Conservation (phyloP, 2,888 invertebrate genomes). For the Fragum sueziense region DNA sequence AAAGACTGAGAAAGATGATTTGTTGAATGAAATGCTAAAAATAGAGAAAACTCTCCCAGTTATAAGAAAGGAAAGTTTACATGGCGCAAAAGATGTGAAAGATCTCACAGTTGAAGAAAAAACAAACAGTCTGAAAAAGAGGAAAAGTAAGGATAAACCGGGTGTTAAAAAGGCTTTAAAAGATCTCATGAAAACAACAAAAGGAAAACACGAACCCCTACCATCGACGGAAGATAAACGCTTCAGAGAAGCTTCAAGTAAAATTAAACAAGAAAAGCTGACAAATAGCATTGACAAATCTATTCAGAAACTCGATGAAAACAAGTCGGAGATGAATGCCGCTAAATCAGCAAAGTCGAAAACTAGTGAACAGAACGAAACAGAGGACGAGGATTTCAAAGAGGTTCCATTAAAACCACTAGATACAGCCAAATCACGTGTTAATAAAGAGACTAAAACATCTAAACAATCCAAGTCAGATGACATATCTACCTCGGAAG, state of each 20-base stretch:
- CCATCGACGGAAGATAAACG: conserved; percentile 27
- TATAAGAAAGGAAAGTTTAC: not conserved
- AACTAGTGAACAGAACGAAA: not conserved
- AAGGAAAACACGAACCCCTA: not conserved
- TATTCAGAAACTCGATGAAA: not conserved
- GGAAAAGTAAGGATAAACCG: conserved; percentile 31
- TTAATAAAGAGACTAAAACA: not conserved
- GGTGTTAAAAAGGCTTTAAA: conserved; percentile 43
- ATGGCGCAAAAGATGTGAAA: conserved; percentile 31
- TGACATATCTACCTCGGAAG: not conserved
- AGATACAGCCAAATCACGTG: not conserved
- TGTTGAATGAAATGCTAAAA: conserved; percentile 46
- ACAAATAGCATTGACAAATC: not conserved
- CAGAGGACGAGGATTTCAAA: not conserved
- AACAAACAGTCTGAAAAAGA: conserved; percentile 14
- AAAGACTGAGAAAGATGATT: conserved; percentile 17
- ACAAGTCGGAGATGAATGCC: too few relatives aligned
- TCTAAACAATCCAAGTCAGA: not conserved
- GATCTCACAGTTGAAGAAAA: conserved; percentile 12
- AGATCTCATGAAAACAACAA: conserved; percentile 57
- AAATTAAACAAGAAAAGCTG: conserved; percentile 1
- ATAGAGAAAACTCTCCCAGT: conserved; percentile 47
- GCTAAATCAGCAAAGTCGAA: too few relatives aligned
- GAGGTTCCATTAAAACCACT: not conserved
- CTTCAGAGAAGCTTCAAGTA: conserved; percentile 22